A percentile compares a stretch with the other conserved stretches of the same genome.
phyloP scores from a whole-genome alignment of 1,140 invertebrate species.

The Frieseomelitta varia region DNA sequence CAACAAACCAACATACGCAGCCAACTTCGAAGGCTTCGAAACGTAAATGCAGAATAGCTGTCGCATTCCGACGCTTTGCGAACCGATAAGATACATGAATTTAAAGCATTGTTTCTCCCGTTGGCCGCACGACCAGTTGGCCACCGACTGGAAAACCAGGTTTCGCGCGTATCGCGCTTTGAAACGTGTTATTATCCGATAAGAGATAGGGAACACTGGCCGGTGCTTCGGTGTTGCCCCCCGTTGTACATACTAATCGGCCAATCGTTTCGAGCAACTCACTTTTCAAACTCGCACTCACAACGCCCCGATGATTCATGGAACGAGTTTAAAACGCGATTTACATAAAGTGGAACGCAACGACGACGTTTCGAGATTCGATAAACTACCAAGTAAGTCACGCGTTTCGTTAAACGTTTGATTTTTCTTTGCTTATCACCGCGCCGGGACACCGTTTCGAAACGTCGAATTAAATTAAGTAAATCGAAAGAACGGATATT shows the following conservation, averaged over 20 bases:
- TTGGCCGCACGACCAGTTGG: background rate
- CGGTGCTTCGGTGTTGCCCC: background rate
- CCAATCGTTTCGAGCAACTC: background rate
- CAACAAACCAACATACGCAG: background rate
- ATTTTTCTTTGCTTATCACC: too few relatives aligned
- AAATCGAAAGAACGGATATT: too few relatives aligned
- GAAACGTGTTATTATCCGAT: constrained; percentile 17
- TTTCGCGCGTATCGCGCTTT: background rate
- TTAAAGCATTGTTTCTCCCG: background rate
- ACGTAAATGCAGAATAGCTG: constrained; percentile 18
- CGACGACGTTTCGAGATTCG: background rate
- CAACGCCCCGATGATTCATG: background rate
- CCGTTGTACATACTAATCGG: background rate
- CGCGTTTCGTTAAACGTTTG: background rate
- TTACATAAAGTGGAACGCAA: background rate
- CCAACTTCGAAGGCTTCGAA: too few relatives aligned
- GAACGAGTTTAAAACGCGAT: background rate
- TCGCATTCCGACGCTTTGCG: background rate
- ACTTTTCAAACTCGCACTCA: background rate
- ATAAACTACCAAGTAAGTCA: background rate
- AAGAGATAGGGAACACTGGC: constrained; percentile 2
- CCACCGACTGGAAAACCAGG: background rate
- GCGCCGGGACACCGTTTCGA: too few relatives aligned
- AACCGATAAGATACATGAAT: background rate
- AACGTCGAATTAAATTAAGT: too few relatives aligned